phyloP scores from a whole-genome alignment of 2,888 invertebrate species.

The Pheosia tremula region DNA sequence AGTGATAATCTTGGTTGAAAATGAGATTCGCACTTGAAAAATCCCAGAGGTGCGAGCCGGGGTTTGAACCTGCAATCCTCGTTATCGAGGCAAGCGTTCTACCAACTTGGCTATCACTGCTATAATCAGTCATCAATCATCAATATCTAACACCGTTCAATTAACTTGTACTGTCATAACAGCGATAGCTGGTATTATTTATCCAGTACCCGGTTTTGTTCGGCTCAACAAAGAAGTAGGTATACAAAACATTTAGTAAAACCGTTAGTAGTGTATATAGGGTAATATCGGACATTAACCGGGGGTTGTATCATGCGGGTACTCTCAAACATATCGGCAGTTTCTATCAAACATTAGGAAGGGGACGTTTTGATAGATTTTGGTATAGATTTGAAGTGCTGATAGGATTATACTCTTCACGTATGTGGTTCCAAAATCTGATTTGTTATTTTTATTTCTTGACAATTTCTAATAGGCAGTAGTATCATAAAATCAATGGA shows the following conservation, averaged over 20 bases:
- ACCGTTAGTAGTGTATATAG: slow-evolving; percentile 27
- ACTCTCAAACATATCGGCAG: slow-evolving; percentile 70
- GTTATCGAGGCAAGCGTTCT: no score
- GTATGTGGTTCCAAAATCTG: no score
- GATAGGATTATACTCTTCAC: no score
- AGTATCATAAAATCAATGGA: no score
- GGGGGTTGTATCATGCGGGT: slow-evolving; percentile 69
- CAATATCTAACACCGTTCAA: slow-evolving; percentile 13
- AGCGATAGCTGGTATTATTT: slow-evolving; percentile 15
- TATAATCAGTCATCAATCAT: no score
- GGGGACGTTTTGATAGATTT: slow-evolving; percentile 52
- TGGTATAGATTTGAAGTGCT: slow-evolving; percentile 13
- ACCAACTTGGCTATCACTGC: no score
- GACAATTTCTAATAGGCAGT: no score
- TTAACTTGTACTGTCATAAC: slow-evolving; percentile 11
- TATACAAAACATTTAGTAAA: slow-evolving; percentile 57
- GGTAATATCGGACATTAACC: slow-evolving; percentile 65
- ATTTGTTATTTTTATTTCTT: no score
- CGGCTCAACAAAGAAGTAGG: slow-evolving; percentile 46
- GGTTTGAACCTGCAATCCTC: no score
- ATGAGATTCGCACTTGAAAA: no score
- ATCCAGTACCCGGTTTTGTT: slow-evolving; percentile 29
- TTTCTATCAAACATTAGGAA: slow-evolving; percentile 70
- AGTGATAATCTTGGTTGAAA: no score
- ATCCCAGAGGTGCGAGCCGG: no score